phyloP scores from a whole-genome alignment of 2,888 invertebrate species.

The Labia minor region DNA sequence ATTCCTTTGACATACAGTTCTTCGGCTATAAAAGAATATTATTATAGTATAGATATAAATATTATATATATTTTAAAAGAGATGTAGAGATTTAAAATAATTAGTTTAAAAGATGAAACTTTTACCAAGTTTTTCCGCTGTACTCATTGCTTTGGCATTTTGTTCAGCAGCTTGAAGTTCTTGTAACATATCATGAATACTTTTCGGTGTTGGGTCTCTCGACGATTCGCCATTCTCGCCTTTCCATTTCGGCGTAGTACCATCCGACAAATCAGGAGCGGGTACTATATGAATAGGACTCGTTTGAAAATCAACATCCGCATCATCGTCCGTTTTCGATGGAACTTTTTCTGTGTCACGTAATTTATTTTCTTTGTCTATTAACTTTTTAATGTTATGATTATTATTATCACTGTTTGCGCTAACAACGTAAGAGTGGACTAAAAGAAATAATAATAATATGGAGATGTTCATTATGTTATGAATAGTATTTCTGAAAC shows the following conservation, averaged over 20 bases:
- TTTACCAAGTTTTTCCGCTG: conserved; percentile 17
- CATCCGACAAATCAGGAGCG: neutral
- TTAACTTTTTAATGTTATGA: neutral
- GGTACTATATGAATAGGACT: neutral
- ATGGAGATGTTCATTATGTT: neutral
- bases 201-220: neutral
- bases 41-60: too few species aligned
- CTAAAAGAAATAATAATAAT: neutral
- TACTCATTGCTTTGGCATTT: neutral
- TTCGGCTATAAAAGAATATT: conserved; percentile 47
- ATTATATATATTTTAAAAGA: neutral
- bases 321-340: neutral
- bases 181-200: neutral
- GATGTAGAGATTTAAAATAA: too few species aligned
- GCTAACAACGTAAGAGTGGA: neutral
- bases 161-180: neutral
- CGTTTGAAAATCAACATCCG: neutral
- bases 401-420: neutral
- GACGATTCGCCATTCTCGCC: neutral
- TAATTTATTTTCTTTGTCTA: neutral
- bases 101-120: neutral
- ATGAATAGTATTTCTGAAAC: neutral
- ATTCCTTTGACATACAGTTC: conserved; percentile 61
- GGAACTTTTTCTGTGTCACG: neutral
- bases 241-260: neutral